Evolutionary conservation across 2,113 vertebrate species (phyloP).

Genomic region (Ardeotis arabs): DNA sequence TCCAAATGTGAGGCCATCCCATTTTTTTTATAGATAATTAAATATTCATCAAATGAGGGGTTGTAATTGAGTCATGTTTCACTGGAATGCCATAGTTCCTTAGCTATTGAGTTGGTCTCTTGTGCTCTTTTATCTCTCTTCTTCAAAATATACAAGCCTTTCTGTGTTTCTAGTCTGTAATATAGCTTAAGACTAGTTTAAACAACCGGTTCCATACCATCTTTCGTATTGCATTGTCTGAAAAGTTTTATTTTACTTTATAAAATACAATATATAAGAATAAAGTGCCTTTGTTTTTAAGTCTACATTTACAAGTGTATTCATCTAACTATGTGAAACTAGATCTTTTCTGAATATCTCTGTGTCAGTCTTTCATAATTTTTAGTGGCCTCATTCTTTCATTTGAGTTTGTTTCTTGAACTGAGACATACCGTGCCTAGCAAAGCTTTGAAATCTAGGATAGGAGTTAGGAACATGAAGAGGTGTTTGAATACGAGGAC

Average conservation of each 20-base stretch:
- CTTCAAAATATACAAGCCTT: neutral
- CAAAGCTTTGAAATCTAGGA: neutral
- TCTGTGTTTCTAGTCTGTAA: neutral
- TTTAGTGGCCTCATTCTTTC: neutral
- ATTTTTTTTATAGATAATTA: slow-evolving; percentile 5
- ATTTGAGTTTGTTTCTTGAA: neutral
- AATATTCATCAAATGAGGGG: neutral
- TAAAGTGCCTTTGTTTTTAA: neutral
- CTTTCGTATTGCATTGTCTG: neutral
- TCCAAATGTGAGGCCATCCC: neutral
- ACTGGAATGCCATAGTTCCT: neutral
- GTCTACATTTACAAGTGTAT: neutral
- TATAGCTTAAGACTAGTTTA: neutral
- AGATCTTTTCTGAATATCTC: neutral
- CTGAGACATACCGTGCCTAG: neutral
- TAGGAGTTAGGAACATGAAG: neutral
- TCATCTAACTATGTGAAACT: neutral
- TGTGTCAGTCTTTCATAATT: neutral
- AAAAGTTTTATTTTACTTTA: neutral
- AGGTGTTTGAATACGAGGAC: neutral
- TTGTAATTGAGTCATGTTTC: neutral
- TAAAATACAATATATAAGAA: neutral
- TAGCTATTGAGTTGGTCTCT: neutral
- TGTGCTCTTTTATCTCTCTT: neutral
- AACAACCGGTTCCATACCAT: neutral